Evolutionary conservation across 2,888 invertebrate species (phyloP).

Genomic region (Teleiodes luculella): DNA sequence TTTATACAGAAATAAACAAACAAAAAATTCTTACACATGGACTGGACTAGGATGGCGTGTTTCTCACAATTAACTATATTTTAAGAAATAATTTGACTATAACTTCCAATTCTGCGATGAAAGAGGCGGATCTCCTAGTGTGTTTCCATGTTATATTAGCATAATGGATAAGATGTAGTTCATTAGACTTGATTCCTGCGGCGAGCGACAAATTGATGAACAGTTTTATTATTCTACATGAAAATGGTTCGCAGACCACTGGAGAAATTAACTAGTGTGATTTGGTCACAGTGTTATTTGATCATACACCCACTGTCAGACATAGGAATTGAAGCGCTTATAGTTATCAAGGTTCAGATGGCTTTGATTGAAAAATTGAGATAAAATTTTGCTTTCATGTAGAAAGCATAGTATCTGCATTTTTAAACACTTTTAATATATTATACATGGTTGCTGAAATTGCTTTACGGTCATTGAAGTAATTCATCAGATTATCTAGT

Average conservation of each 20-base stretch:
- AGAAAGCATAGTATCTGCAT: no score
- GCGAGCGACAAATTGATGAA: constrained; percentile 32
- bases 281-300: no score
- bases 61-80: background rate
- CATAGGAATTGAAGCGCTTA: no score
- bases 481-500: no score
- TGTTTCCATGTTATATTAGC: constrained; percentile 21
- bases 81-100: background rate
- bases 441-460: no score
- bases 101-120: constrained; percentile 9
- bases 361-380: no score
- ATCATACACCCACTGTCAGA: no score
- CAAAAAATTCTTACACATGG: background rate
- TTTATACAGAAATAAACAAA: no score
- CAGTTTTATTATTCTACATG: constrained; percentile 25
- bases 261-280: background rate
- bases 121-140: constrained; percentile 14
- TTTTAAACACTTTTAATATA: no score
- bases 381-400: no score
- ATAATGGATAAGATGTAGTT: constrained; percentile 28
- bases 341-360: no score
- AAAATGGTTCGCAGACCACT: background rate
- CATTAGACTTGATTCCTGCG: constrained; percentile 31
- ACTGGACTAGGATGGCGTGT: background rate
- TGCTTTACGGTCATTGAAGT: no score